Base-by-base conservation (phyloP, 2,113 vertebrate species). In the Tor tambroides region DNA sequence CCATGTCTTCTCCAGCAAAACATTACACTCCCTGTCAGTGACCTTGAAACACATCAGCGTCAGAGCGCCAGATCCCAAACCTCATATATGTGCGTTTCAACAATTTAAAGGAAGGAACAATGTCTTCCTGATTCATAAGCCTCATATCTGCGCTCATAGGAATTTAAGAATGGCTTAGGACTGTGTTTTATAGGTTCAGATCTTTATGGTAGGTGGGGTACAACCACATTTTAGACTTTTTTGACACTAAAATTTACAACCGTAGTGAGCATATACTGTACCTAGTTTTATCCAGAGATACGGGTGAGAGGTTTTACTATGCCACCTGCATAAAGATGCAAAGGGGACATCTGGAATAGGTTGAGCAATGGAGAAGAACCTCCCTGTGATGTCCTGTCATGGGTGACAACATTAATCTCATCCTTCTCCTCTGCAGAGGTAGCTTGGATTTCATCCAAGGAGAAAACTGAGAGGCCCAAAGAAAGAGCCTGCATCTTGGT, bases 381-480 rank as follows among this genome's bases (percentile, higher is more conserved):
- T 54, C 21, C 35, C 46, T 84, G 30, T 56, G 82, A 84, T 72
- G 82, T 32, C 65, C 49, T 26, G 46, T 72, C 46, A 72, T 54
- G 49, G 28, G 49, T 72, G 65, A 74, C 82, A 72, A 84, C 46
- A 84, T 72, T 38, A 84, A 84, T 84, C 82, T 74, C 82, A 71
- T 2, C 46, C 43, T 35, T 21, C 9, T 38, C 28, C 43, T 54
- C 49, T 54, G 67, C 43, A 84, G 30, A 30, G 35, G 26, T 49
- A 14, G 8, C 91, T 89, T 93, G 91, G 91, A 90, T 84, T 72
- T 86, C 6, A n/a, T 93, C 90, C 93, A 93, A 90, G 72, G 10
- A 51, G 19, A 86, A 43, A 61, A 46, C 32, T 11, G 12, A 14
- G 63, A 71, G 30, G 67, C 15, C 17, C 28, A 49, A 49, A 69